phyloP scores from a whole-genome alignment of 2,888 invertebrate species.

The Pseudolycoriella hygida region DNA sequence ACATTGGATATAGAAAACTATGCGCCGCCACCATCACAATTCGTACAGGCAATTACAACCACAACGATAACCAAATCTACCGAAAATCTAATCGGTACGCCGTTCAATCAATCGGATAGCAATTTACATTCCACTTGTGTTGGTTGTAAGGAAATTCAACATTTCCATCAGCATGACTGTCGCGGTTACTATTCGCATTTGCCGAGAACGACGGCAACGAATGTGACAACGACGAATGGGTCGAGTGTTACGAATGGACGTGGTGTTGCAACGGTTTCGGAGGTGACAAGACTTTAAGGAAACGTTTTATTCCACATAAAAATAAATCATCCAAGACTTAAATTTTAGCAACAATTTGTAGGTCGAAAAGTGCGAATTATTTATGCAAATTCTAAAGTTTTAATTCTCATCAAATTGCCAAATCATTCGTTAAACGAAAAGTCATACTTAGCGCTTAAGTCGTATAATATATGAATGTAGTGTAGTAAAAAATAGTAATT shows the following conservation, averaged over 20 bases:
- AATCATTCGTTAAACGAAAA: no score
- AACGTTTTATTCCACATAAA: no score
- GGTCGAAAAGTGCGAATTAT: no score
- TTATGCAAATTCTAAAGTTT: no score
- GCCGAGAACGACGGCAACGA: constrained; percentile 14
- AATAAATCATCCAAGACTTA: no score
- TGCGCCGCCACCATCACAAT: constrained; percentile 30
- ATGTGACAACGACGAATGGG: constrained; percentile 16
- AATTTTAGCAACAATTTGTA: constrained; percentile 16
- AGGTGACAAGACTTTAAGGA: constrained; percentile 53
- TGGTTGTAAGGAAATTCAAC: constrained; percentile 32
- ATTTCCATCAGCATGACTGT: constrained; percentile 8
- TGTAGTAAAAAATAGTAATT: no score
- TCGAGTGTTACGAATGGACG: constrained; percentile 19
- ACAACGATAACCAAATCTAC: constrained; percentile 57
- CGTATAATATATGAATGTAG: no score
- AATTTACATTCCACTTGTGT: constrained; percentile 45
- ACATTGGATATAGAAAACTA: constrained; percentile 29
- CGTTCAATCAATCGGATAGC: constrained; percentile 44
- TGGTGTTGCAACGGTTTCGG: constrained; percentile 40
- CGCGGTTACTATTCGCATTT: constrained; percentile 27
- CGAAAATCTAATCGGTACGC: constrained; percentile 54
- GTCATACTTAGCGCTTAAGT: no score
- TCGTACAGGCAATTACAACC: constrained; percentile 29
- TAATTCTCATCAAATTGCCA: no score